Percentiles rank a stretch among this genome's conserved stretches.
These are phyloP conservation scores for Clivina fossor DNA, from an alignment of 2,888 invertebrate species.

Conservation along the genomic window DNA sequence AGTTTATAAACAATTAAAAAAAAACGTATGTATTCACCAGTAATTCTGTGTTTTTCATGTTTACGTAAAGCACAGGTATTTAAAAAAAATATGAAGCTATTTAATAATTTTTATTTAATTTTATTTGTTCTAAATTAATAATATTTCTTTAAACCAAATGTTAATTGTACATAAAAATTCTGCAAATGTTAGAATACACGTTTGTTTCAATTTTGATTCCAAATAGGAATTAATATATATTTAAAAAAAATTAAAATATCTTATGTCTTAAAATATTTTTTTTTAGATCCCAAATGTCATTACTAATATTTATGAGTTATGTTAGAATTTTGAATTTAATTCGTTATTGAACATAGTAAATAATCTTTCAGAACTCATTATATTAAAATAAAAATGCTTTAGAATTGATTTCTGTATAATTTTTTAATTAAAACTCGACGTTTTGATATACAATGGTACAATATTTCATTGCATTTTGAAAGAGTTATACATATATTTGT, in stretches of 20 bases:
- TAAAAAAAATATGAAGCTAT: conserved; percentile 49
- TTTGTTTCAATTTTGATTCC: conserved; percentile 48
- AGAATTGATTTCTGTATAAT: too few relatives aligned
- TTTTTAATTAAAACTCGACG: too few relatives aligned
- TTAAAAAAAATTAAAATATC: conserved; percentile 38
- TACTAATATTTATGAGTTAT: too few relatives aligned
- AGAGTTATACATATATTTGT: too few relatives aligned
- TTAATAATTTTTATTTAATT: conserved; percentile 46
- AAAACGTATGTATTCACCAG: conserved; percentile 32
- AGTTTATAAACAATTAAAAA: conserved; percentile 47
- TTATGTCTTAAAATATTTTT: conserved; percentile 23
- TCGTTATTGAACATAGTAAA: too few relatives aligned
- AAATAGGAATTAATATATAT: conserved; percentile 40
- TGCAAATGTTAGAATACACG: conserved; percentile 51
- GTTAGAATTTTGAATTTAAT: too few relatives aligned
- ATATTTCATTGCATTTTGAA: too few relatives aligned
- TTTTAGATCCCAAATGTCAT: too few relatives aligned
- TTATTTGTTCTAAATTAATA: conserved; percentile 47
- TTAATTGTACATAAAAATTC: conserved; percentile 32
- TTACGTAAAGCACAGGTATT: conserved; percentile 45
- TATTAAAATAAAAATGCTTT: too few relatives aligned
- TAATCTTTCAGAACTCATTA: too few relatives aligned
- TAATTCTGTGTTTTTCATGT: conserved; percentile 31
- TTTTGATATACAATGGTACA: too few relatives aligned
- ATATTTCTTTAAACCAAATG: conserved; percentile 48